Base-by-base conservation (phyloP, 2,797 vertebrate genomes). In the Coreius guichenoti region DNA sequence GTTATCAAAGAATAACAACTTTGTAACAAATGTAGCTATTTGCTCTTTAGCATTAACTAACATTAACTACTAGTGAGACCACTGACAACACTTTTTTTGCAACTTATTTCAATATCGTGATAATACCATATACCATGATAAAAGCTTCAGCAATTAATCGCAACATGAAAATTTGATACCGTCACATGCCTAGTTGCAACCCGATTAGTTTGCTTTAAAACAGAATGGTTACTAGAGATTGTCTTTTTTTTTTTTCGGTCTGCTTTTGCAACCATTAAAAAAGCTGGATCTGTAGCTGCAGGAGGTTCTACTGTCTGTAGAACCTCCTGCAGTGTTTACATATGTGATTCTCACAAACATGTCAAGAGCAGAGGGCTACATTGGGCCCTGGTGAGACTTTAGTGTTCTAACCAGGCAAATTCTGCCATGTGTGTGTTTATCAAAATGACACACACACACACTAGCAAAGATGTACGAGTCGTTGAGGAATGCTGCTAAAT, bases 301-400 rank as follows among this genome's bases (percentile, higher is more conserved):
- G 13, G 26, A 16, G 61, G 26, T 29, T 63, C 26, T 63, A 31
- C 56, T 61, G 56, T 81, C 61, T 77, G 16, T 23, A 79, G 49
- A 80, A 61, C 76, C 83, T 87, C 81, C 54, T 79, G 68, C 45
- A 77, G 67, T 88, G 86, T 89, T 89, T 90, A 87, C 88, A 26
- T 88, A 56, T 85, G 80, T 81, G 86, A 61, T 76, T 89, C 87
- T 88, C 89, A 89, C 87, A 92, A 88, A 88, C 81, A 83, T 85
- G 74, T 84, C 77, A 72, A 85, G 70, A 69, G 70, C 69, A 67
- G 70, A 36, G 39, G 81, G 82, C 49, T 83, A 65, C 88, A 79
- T 89, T 78, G 80, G 87, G 82, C 76, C 87, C 73, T 31, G 36
- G 81, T 79, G 88, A 89, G 88, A 87, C 75, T 80, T 80, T 67